phyloP scores from a whole-genome alignment of 2,113 vertebrate genomes.

The Helogale parvula region DNA sequence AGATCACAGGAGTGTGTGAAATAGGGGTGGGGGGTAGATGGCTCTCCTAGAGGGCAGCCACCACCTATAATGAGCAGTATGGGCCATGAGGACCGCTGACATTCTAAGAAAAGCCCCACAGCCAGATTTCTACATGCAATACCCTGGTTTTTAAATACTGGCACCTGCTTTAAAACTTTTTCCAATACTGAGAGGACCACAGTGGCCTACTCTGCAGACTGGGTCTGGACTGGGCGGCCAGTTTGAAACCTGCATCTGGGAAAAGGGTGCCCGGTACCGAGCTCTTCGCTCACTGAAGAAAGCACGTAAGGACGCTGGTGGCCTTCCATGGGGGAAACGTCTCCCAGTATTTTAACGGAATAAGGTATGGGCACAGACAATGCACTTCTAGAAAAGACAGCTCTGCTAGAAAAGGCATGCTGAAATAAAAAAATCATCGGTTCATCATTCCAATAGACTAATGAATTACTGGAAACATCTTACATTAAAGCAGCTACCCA shows the following conservation, averaged over 20 bases:
- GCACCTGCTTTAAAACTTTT: background rate
- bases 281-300: accelerated
- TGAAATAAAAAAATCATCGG: constrained; percentile 63
- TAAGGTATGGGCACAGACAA: background rate
- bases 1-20: accelerated
- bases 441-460: constrained; percentile 60
- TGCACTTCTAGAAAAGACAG: constrained; percentile 28
- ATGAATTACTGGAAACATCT: constrained; percentile 75
- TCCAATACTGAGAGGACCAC: too few relatives aligned
- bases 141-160: background rate
- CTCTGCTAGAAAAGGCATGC: constrained; percentile 37
- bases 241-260: background rate
- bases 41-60: background rate
- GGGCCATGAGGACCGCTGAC: background rate
- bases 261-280: accelerated
- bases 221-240: background rate
- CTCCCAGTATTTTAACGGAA: background rate
- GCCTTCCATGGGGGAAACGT: background rate
- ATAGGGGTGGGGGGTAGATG: too few relatives aligned
- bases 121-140: background rate
- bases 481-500: constrained; percentile 43
- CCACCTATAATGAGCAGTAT: background rate
- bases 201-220: accelerated
- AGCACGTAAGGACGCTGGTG: background rate
- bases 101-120: background rate